Base-by-base conservation (phyloP, 2,888 invertebrate genomes). In the Stenotaenia linearis region DNA sequence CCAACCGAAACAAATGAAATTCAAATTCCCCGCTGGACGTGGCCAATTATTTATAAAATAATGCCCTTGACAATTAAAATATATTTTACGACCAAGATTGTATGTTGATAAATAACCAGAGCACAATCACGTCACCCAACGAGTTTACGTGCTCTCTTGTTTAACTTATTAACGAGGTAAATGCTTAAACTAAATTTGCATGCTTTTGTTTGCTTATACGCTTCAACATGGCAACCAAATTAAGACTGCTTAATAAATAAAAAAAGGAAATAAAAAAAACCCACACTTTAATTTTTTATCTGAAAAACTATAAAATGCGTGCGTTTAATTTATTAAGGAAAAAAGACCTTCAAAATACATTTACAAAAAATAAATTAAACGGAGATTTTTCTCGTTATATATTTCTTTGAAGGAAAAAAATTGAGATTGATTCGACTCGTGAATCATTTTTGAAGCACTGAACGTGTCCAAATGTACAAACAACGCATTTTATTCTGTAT, bases 21-120 rank as follows among this genome's bases (percentile, higher is more conserved):
- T 69, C 69, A 69, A 69, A 69, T 69, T 69, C 28, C 69, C 28
- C 69, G 69, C 25, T 69, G 69, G 69, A 69, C 69, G 69, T 69
- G 25, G 69, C 69, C 69, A 69, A 69, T 69, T 69, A 69, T 69
- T 69, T 69, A 69, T 69, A 69, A 69, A 69, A 69, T 69, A 69
- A 69, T 25, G 69, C 69, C 69, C 69, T 69, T 69, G 69, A 69
- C 69, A 69, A 69, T 69, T 69, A 69, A 69, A 69, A 69, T 69
- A 69, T 69, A 69, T 69, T 69, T 69, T 69, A 69, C 69, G 69
- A 69, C 15, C 69, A 25, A 69, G 69, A 69, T 69, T 10, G 69
- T 69, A 25, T 69, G 69, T 28, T 69, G 69, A 69, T 69, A 69
- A 69, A 69, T 69, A 28, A 69, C 45, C 28, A 50, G 69, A 69